Base-by-base conservation (phyloP, 2,888 invertebrate species). In the Drosophila peninsularis region DNA sequence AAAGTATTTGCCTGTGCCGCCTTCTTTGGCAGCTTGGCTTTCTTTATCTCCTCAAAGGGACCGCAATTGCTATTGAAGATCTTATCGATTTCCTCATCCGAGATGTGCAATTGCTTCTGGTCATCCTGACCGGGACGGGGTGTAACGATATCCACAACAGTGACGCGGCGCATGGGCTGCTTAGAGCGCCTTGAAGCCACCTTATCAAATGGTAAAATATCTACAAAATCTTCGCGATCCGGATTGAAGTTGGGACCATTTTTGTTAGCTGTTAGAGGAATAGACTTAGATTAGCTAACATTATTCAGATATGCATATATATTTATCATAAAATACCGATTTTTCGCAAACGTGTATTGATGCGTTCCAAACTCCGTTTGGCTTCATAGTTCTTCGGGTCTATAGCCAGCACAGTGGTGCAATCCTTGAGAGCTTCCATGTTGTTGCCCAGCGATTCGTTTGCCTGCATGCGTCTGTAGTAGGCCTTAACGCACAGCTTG, bases 331-430 rank as follows among this genome's bases (percentile, higher is more conserved):
- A 30, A 37, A 36, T 78, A 91, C 91, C 77, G 65, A 79, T 86
- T 75, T 82, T 84, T 50, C 89, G 81, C 17, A 92, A 65, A 19
- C 88, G 85, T 13, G 90, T 78, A 67, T 91, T 91, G 5, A 92
- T 92, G 24, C 92, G 90, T 24, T 83, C 80, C 13, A 91, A 76
- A 55, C 92, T 91, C 17, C 90, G 90, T 76, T 93, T 94, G 0
- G 96, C 96, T 45, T 95, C 95, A 61, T 93, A 93, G 90, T 98
- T 98, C 36, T 95, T 94, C 0, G 98, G 96, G 82, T 98, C 97
- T n/a, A 97, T 91, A 81, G 94, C 93, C 39, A 98, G 91, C 0
- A 97, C 95, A 79, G 94, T 94, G 36, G 93, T 92, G 67, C 97
- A 94, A 92, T 98, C 98, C 34, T 93, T 92, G 41, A 95, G 94